Evolutionary conservation across 2,113 vertebrate species (phyloP).

Genomic region (Phylloscopus trochilus): DNA sequence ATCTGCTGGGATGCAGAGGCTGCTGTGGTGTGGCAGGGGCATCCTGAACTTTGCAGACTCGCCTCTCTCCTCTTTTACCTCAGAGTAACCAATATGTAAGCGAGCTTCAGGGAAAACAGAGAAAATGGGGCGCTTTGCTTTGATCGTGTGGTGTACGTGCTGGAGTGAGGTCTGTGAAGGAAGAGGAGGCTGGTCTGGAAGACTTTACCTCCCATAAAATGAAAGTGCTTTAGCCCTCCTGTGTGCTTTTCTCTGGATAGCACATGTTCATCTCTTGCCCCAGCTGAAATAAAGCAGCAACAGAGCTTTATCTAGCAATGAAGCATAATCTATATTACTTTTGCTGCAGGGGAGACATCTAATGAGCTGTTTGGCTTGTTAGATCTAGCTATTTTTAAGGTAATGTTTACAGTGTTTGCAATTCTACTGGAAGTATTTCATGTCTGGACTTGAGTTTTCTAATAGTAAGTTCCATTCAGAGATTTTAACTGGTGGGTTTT

Average conservation of each 20-base stretch:
- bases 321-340: neutral
- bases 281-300: neutral
- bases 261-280: neutral
- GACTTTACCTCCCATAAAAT: neutral
- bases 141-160: rapidly evolving
- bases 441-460: constrained; percentile 7
- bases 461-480: neutral
- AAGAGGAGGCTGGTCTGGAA: neutral
- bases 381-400: neutral
- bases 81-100: rapidly evolving
- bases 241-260: neutral
- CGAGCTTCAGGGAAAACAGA: rapidly evolving
- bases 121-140: neutral
- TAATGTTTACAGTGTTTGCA: neutral
- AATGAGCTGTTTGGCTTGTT: neutral
- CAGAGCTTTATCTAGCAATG: neutral
- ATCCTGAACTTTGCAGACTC: neutral
- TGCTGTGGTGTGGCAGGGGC: neutral
- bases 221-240: neutral
- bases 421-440: neutral
- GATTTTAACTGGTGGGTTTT: neutral
- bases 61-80: rapidly evolving
- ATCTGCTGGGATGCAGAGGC: neutral
- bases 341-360: constrained; percentile 4
- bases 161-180: neutral